These are phyloP conservation scores for Azemiops feae DNA, from an alignment of 2,113 vertebrate species.

Conservation along the genomic window DNA sequence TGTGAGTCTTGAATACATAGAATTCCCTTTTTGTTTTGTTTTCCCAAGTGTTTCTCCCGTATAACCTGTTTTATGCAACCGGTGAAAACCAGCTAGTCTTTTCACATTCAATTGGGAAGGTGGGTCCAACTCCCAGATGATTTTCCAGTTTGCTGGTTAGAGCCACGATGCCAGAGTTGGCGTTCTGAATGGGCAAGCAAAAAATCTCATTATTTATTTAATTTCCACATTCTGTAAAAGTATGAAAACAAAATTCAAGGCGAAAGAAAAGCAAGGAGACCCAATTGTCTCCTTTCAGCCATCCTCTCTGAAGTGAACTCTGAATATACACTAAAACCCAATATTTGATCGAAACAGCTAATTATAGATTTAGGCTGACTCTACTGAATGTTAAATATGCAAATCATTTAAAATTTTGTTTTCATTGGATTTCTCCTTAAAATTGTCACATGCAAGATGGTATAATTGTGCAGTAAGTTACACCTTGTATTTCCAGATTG, in stretches of 20 bases:
- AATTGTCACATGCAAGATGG: neutral
- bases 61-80: neutral
- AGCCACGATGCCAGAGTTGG: neutral
- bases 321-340: neutral
- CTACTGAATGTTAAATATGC: neutral
- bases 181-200: neutral
- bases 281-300: neutral
- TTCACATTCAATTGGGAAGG: neutral
- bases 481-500: neutral
- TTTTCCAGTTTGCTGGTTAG: neutral
- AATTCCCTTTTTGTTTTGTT: neutral
- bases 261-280: neutral
- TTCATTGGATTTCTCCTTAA: neutral
- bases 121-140: neutral
- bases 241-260: neutral
- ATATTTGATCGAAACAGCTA: neutral
- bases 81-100: neutral
- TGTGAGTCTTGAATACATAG: neutral
- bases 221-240: neutral
- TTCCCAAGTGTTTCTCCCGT: neutral
- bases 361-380: neutral
- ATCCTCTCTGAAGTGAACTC: neutral
- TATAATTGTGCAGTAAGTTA: neutral
- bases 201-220: neutral
- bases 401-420: neutral